Evolutionary conservation across 2,888 invertebrate species (phyloP).

Genomic region (Brachycybe producta): DNA sequence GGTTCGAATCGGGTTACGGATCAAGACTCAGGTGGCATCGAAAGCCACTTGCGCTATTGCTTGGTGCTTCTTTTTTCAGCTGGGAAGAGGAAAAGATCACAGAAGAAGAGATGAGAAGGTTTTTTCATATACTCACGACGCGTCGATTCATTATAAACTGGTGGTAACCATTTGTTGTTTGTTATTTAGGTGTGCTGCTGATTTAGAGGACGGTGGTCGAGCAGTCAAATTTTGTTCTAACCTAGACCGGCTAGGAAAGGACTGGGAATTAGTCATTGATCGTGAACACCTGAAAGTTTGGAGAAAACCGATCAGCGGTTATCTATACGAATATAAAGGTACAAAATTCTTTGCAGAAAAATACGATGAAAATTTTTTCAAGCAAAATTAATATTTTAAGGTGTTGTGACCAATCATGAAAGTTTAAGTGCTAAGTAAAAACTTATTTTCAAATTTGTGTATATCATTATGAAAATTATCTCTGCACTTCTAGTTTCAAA

Average conservation of each 20-base stretch:
- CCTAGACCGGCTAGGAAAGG: neutral
- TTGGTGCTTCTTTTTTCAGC: conserved; percentile 17
- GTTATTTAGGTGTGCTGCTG: conserved; percentile 16
- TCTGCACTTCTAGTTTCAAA: neutral
- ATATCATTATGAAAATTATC: too few species aligned
- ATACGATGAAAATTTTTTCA: neutral
- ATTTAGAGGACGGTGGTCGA: conserved; percentile 11
- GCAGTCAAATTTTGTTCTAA: neutral
- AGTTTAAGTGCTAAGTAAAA: too few species aligned
- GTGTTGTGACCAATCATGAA: too few species aligned
- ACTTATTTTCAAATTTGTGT: too few species aligned
- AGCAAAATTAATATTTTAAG: too few species aligned
- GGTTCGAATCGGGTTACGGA: conserved; percentile 9
- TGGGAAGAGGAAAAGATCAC: conserved; percentile 19
- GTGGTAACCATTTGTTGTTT: neutral
- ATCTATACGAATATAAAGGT: conserved; percentile 20
- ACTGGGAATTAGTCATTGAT: conserved; percentile 19
- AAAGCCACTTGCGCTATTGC: conserved; percentile 12
- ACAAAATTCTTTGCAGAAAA: neutral
- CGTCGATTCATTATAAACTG: neutral
- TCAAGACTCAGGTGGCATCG: conserved; percentile 1
- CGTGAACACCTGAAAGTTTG: conserved; percentile 18
- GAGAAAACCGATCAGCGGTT: conserved; percentile 14
- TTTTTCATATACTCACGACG: neutral
- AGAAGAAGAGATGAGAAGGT: conserved; percentile 17